Evolutionary conservation across 2,888 invertebrate species (phyloP).

Genomic region (Pseudoips prasinana): DNA sequence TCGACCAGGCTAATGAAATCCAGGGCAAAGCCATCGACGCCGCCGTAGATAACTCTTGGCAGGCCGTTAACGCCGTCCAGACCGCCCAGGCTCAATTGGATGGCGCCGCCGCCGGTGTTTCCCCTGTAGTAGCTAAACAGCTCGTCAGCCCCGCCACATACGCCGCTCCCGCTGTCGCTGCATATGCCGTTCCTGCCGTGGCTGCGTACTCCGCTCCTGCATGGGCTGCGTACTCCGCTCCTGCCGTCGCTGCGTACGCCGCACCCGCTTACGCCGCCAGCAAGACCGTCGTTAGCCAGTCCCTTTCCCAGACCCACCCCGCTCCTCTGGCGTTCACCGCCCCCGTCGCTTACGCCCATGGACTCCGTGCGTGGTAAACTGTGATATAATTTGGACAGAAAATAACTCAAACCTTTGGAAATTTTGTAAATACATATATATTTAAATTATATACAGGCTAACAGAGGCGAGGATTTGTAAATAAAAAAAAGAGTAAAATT

Average conservation of each 20-base stretch:
- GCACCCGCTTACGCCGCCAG: constrained; percentile 45
- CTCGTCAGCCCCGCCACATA: constrained; percentile 48
- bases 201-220: constrained; percentile 20
- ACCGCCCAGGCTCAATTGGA: no score
- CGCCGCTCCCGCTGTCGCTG: constrained; percentile 33
- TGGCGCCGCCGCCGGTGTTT: constrained; percentile 71
- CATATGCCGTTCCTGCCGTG: constrained; percentile 36
- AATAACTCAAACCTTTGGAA: constrained; percentile 68
- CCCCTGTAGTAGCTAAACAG: constrained; percentile 71
- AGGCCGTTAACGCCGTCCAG: no score
- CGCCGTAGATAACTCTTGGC: no score
- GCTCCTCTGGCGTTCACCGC: constrained; percentile 38
- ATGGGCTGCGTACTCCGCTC: constrained; percentile 24
- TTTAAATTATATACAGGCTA: constrained; percentile 63
- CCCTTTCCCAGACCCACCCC: constrained; percentile 67
- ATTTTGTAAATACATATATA: constrained; percentile 55
- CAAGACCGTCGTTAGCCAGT: constrained; percentile 58
- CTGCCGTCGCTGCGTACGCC: constrained; percentile 37
- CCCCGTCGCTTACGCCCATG: constrained; percentile 48
- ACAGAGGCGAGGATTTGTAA: constrained; percentile 76
- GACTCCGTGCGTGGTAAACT: constrained; percentile 71
- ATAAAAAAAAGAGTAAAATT: constrained; percentile 57
- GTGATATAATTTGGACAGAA: constrained; percentile 68
- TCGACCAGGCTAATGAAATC: no score
- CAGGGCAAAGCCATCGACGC: no score